Percentiles rank a stretch among this genome's conserved stretches.
phyloP scores from a whole-genome alignment of 2,113 vertebrate genomes.

The Scomber scombrus region DNA sequence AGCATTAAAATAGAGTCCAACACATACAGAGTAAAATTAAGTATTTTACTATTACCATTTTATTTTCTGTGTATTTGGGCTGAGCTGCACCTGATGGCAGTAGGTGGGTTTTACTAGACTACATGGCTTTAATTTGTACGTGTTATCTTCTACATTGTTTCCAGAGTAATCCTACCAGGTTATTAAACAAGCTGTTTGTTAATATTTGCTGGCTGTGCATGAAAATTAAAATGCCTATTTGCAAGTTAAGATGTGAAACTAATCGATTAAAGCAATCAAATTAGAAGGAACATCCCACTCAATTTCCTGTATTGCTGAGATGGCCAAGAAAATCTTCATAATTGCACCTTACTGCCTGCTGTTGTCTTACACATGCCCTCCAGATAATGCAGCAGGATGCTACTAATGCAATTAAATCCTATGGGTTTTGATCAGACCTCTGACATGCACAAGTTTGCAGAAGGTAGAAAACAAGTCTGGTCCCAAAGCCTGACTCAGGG shows the following conservation, averaged over 20 bases:
- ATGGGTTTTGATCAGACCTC: constrained; percentile 39
- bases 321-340: constrained; percentile 52
- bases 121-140: not conserved
- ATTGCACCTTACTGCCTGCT: constrained; percentile 44
- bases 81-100: constrained; percentile 5
- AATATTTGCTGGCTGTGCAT: constrained; percentile 20
- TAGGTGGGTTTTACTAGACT: not conserved
- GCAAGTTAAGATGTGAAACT: constrained; percentile 53
- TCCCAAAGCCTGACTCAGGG: constrained; percentile 10
- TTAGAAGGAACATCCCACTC: constrained; percentile 48
- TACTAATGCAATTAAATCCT: constrained; percentile 42
- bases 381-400: constrained; percentile 48
- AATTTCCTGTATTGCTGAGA: constrained; percentile 52
- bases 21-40: not conserved
- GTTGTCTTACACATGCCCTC: constrained; percentile 45
- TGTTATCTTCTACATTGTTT: not conserved
- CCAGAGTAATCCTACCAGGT: constrained; percentile 6
- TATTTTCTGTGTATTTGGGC: not conserved
- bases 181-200: constrained; percentile 26
- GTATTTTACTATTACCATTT: not conserved
- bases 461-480: not conserved
- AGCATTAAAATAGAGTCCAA: not conserved
- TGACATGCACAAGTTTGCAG: constrained; percentile 32
- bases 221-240: constrained; percentile 10
- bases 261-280: constrained; percentile 61